Evolutionary conservation across 2,797 vertebrate genomes (phyloP), one percentile per base, ranked within the genome.

Genomic region (Muscicapa striata): DNA sequence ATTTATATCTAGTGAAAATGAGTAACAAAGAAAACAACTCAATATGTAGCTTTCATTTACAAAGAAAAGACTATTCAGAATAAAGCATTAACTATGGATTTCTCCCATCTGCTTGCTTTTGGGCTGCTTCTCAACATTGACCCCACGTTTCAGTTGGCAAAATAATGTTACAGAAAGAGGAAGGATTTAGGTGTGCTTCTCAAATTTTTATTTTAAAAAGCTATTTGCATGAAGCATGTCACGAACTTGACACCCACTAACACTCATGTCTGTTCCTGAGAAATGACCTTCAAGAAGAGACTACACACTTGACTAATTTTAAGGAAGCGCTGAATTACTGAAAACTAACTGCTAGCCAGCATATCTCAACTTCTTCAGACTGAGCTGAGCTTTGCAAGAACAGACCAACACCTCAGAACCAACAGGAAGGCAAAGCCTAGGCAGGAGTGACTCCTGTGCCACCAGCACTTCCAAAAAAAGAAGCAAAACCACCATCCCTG

Each of bases 311-410:
- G 54, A 80, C 63, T 92, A 41, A 63, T 97, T 98, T 98, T 97
- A 97, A 97, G 97, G 97, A 98, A 98, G 97, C 90, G 63, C 27
- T 57, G 26, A 89, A n/a, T 87, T 94, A 76, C 26, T 87, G 54
- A 95, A 92, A 95, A 94, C 80, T 91, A 95, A 95, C 80, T 32
- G 64, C 45, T 49, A 89, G 74, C 78, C 87, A 85, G 90, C 5
- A 22, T 59, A 48, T 74, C 61, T 94, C 80, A 79, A 68, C 41
- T 74, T 67, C 85, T 92, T 89, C 91, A 93, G 66, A 83, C 54
- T 49, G 30, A 76, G 69, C 80, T 24, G 29, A 81, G 86, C 78
- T 97, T 80, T 93, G 90, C 74, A 90, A 8, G 18, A 63, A 84
- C 45, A 87, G 55, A 82, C 23, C 36, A 36, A 68, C 2, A 3